Evolutionary conservation across 2,888 invertebrate species (phyloP), one percentile per base, ranked within the genome.

Genomic region (Mesorhabditis belari): DNA sequence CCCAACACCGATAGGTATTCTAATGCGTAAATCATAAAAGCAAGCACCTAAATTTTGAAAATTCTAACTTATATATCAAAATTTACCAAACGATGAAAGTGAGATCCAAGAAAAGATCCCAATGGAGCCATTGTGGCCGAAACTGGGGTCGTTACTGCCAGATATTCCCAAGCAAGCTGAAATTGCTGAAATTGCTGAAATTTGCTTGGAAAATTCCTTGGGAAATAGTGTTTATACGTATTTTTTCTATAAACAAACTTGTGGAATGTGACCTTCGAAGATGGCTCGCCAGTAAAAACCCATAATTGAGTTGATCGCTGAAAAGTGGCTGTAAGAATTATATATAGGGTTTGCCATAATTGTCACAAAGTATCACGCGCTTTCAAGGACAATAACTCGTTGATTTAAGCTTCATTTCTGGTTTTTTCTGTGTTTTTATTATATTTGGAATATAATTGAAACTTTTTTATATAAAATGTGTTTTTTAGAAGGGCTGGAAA

Each of bases 211-310:
- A n/a, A n/a, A n/a, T n/a, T n/a, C n/a, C n/a, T n/a, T n/a, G n/a
- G n/a, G n/a, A n/a, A n/a, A n/a, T n/a, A n/a, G n/a, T n/a, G n/a
- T n/a, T n/a, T n/a, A n/a, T n/a, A n/a, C n/a, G n/a, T n/a, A n/a
- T n/a, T n/a, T n/a, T n/a, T n/a, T n/a, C n/a, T n/a, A n/a, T n/a
- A n/a, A n/a, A 35, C 44, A 9, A 35, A 35, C 44, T n/a, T 9
- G 44, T n/a, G 44, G 12, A 35, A 35, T 35, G 55, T 67, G 74
- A 65, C 71, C 66, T 75, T 74, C 60, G n/a, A 35, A 17, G 12
- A 76, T 70, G 4, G 75, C 71, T 25, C 79, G 66, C 63, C 79
- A 76, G 66, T 75, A 81, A 62, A 75, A 71, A 21, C 75, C 72
- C 55, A 77, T 67, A 17, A 70, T 62, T 12, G 77, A 71, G 55